Conservation (phyloP, 2,797 vertebrate species). For the Gymnoscopelus braueri region DNA sequence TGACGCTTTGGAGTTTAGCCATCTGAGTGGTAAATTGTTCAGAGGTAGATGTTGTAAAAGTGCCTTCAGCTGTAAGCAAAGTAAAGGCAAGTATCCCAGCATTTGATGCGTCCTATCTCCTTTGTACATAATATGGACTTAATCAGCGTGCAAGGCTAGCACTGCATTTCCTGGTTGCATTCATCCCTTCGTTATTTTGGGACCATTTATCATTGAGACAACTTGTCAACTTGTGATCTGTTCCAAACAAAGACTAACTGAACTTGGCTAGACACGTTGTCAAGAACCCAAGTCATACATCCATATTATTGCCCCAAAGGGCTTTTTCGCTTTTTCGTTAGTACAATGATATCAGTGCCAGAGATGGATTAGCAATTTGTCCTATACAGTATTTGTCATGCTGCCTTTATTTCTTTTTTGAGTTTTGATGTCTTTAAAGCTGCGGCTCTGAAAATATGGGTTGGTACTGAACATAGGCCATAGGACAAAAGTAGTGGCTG, state of each 20-base stretch:
- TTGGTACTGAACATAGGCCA: constrained; percentile 35
- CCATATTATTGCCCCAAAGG: constrained; percentile 42
- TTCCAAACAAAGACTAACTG: constrained; percentile 45
- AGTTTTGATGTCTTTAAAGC: constrained; percentile 39
- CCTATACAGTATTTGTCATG: constrained; percentile 23
- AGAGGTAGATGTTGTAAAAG: constrained; percentile 47
- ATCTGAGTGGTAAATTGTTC: constrained; percentile 45
- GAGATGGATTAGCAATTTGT: constrained; percentile 23
- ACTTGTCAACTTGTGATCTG: constrained; percentile 58
- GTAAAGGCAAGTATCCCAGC: constrained; percentile 40
- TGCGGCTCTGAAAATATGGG: constrained; percentile 24
- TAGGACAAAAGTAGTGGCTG: neutral
- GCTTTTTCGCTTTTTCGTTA: constrained; percentile 49
- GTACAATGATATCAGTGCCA: constrained; percentile 36
- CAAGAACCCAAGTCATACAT: constrained; percentile 46
- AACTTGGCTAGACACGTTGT: constrained; percentile 38
- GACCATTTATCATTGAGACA: constrained; percentile 75
- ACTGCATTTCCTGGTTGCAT: constrained; percentile 58
- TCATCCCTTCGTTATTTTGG: constrained; percentile 65
- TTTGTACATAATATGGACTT: constrained; percentile 56
- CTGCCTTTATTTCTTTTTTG: constrained; percentile 9
- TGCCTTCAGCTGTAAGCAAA: constrained; percentile 51
- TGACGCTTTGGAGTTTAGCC: constrained; percentile 36
- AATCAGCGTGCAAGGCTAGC: constrained; percentile 55
- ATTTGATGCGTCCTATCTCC: constrained; percentile 35